These are phyloP conservation scores for Patagioenas fasciata DNA, from an alignment of 2,113 vertebrate genomes.

Conservation along the genomic window DNA sequence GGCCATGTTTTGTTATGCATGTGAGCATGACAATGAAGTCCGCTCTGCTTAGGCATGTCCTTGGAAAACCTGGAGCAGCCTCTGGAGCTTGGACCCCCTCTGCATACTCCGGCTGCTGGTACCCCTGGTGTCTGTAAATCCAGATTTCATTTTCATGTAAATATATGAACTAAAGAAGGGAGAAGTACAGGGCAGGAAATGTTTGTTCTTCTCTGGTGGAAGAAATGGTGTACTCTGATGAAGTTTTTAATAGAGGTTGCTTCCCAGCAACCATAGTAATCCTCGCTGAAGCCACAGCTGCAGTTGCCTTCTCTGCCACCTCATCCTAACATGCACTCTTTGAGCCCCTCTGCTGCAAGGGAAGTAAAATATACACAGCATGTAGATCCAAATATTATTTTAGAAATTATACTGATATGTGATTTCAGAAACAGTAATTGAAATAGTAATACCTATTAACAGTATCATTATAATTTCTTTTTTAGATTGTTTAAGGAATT, in stretches of 20 bases:
- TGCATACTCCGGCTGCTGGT: accelerated
- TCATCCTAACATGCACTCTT: background rate
- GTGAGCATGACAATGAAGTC: background rate
- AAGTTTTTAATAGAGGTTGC: background rate
- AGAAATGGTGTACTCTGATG: background rate
- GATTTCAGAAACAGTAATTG: background rate
- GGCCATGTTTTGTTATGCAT: background rate
- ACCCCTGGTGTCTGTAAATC: too few relatives aligned
- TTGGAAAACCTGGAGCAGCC: background rate
- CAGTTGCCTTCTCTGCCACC: background rate
- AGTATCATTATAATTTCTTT: background rate
- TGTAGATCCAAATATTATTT: background rate
- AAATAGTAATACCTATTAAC: background rate
- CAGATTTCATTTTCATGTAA: background rate
- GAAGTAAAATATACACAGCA: background rate
- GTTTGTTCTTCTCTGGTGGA: background rate
- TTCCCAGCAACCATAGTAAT: background rate
- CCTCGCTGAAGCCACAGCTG: background rate
- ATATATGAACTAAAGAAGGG: background rate
- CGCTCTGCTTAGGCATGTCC: accelerated
- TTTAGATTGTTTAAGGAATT: background rate
- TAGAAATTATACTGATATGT: background rate
- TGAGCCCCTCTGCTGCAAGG: background rate
- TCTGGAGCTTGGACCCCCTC: background rate
- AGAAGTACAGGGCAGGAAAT: background rate